Evolutionary conservation across 2,113 vertebrate species (phyloP).

Genomic region (Phrynosoma platyrhinos): DNA sequence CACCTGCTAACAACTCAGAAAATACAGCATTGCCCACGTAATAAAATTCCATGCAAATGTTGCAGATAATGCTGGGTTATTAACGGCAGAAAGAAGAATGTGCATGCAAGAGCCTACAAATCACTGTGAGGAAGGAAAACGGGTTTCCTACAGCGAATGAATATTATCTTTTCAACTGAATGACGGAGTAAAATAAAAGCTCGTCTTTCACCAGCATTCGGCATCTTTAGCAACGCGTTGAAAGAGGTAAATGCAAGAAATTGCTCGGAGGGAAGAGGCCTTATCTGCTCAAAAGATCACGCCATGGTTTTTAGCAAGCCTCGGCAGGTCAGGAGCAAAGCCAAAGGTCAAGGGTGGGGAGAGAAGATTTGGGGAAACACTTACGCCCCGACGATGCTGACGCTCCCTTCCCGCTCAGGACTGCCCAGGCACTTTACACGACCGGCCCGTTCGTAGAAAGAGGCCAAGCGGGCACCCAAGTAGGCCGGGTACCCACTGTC

Average conservation of each 20-base stretch:
- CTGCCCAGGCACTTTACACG: constrained; percentile 64
- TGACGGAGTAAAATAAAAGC: not conserved
- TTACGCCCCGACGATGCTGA: constrained; percentile 75
- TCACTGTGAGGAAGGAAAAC: too few species aligned
- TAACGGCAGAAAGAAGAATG: too few species aligned
- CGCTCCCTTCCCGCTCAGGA: constrained; percentile 63
- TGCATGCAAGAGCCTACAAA: too few species aligned
- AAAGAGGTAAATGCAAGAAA: not conserved
- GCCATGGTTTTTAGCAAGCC: too few species aligned
- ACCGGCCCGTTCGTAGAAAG: constrained; percentile 74
- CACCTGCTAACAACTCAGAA: too few species aligned
- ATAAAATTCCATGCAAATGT: too few species aligned
- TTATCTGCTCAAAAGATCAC: too few species aligned
- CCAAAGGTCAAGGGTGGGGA: not conserved
- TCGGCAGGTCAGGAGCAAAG: too few species aligned
- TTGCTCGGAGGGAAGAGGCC: too few species aligned
- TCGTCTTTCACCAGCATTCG: not conserved
- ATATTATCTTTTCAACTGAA: not conserved
- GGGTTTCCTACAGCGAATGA: not conserved
- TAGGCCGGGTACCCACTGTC: constrained; percentile 72
- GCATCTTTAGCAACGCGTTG: not conserved
- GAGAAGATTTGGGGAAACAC: not conserved
- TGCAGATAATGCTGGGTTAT: too few species aligned
- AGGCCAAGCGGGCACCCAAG: constrained; percentile 66
- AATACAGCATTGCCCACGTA: too few species aligned